A percentile compares a stretch with the other conserved stretches of the same genome.
phyloP scores from a whole-genome alignment of 2,113 vertebrate genomes.

The Chaetops frenatus region DNA sequence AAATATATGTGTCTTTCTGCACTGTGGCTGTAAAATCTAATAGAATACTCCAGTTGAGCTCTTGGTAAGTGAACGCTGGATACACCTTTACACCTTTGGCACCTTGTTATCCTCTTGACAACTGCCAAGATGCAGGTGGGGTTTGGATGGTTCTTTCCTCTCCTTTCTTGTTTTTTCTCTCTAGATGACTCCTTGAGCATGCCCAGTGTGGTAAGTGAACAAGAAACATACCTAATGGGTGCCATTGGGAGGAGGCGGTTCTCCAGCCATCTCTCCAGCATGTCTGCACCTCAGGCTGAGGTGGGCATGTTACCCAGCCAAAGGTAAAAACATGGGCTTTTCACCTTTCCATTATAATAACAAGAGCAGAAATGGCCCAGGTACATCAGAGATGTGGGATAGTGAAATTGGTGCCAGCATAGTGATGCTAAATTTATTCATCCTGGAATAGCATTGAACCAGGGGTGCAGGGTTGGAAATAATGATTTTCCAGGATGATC shows the following conservation, averaged over 20 bases:
- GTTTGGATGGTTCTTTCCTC: not conserved
- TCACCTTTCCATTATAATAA: not conserved
- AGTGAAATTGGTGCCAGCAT: not conserved
- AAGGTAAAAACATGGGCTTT: constrained; percentile 79
- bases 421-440: not conserved
- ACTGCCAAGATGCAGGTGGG: not conserved
- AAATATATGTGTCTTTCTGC: not conserved
- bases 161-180: not conserved
- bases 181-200: constrained; percentile 95
- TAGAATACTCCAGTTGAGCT: not conserved
- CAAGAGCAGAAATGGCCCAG: not conserved
- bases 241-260: constrained; percentile 87
- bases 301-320: constrained; percentile 94
- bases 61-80: not conserved
- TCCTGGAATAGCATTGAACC: not conserved
- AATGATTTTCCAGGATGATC: not conserved
- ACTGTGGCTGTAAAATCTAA: not conserved
- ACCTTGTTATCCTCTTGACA: not conserved
- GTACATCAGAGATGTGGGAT: not conserved
- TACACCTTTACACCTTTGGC: not conserved
- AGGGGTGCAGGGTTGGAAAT: not conserved
- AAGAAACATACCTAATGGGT: constrained; percentile 89
- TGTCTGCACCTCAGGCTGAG: constrained; percentile 82
- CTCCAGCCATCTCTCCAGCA: constrained; percentile 92
- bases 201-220: constrained; percentile 98